Evolutionary conservation across 1,140 invertebrate species (phyloP), one percentile per base, ranked within the genome.

Genomic region (Brachionus paranguensis): DNA sequence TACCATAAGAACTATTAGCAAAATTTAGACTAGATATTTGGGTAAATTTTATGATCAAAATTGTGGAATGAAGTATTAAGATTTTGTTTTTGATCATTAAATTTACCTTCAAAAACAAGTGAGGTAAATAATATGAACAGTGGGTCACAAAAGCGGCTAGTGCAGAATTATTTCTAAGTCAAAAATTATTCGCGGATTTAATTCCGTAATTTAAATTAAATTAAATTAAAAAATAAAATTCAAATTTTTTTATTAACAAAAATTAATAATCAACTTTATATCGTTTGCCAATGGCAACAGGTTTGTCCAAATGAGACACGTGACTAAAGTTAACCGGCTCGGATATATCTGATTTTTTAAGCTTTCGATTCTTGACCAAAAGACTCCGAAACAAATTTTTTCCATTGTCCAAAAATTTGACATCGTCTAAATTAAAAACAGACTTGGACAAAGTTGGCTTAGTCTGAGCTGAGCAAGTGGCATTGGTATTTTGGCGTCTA

Each of bases 321-420:
- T 81, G 78, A 81, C 37, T 68, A 64, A 81, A 81, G 20, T 81
- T 68, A 45, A 81, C 64, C 78, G 78, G 78, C 27, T 47, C 53
- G 20, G 78, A 81, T 14, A 81, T 81, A 60, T 81, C 78, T 45
- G 53, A 64, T 68, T 81, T 81, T 81, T 81, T 81, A 27, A 81
- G 53, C 20, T 81, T 81, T 81, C 60, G 65, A 68, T 27, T 81
- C 60, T 68, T 81, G 20, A 81, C 7, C 50, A 68, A 64, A 24
- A 76, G 43, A 29, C 24, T 76, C 1, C 14, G 14, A 27, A 76
- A 76, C 17, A 50, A 50, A 76, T 76, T 76, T 47, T 76, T 76
- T 33, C 41, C 43, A 76, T 47, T 50, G 27, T 76, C 41, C 3
- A 76, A 24, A 47, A 76, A 20, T 27, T 76, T 76, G 24, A 47